phyloP scores from a whole-genome alignment of 92 coral and sea anemone genomes.

The Phenganax subtilis region DNA sequence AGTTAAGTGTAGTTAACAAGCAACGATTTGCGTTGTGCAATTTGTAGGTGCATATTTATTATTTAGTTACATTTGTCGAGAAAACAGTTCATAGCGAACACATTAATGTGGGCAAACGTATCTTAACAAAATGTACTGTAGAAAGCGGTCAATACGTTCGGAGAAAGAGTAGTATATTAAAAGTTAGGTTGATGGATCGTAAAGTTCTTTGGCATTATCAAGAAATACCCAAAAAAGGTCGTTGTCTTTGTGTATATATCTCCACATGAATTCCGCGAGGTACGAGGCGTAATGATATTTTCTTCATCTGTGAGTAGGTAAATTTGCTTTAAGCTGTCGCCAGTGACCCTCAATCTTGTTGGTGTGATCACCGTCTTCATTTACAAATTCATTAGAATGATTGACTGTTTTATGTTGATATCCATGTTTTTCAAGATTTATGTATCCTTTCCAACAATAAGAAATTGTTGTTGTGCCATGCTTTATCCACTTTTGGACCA shows the following conservation, averaged over 20 bases:
- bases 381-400: neutral
- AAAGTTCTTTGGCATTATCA: no score
- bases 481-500: constrained; percentile 18
- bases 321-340: neutral
- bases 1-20: no score
- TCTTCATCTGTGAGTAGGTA: neutral
- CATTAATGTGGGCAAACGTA: no score
- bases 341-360: neutral
- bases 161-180: no score
- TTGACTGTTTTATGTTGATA: neutral
- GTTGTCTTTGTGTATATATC: neutral
- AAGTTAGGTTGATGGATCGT: no score
- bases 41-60: no score
- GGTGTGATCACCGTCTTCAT: neutral
- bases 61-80: no score
- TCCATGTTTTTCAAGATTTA: neutral
- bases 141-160: no score
- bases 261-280: neutral
- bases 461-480: neutral
- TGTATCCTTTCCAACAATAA: neutral
- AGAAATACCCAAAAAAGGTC: no score
- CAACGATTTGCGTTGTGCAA: no score
- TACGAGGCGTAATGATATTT: neutral
- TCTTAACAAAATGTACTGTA: no score
- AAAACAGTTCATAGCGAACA: no score